A percentile compares a stretch with the other conserved stretches of the same genome.
Evolutionary conservation across 2,888 invertebrate species (phyloP).

Genomic region (Conomelus anceps): DNA sequence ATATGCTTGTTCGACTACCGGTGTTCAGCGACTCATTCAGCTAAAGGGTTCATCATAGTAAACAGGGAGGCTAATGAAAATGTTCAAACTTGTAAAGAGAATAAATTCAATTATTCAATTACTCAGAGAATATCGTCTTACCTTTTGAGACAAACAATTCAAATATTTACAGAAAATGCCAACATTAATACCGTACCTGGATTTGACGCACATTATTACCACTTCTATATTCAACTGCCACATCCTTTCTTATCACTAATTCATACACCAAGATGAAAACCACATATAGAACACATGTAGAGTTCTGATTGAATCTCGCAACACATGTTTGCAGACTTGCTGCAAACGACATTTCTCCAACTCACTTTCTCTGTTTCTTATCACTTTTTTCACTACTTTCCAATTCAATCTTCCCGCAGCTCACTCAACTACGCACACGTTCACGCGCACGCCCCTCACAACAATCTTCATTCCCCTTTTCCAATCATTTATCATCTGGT

Average conservation of each 20-base stretch:
- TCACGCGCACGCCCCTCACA: too few species aligned
- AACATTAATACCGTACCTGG: neutral
- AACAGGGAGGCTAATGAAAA: too few species aligned
- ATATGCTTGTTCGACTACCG: too few species aligned
- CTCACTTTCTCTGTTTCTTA: neutral
- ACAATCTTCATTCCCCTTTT: neutral
- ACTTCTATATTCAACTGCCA: neutral
- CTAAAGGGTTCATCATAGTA: too few species aligned
- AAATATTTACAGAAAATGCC: neutral
- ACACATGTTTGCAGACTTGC: neutral
- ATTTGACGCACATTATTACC: neutral
- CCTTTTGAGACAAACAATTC: neutral
- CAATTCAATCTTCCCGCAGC: neutral
- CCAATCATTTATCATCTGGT: neutral
- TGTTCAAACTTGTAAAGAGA: too few species aligned
- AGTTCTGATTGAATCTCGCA: neutral
- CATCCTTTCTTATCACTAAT: neutral
- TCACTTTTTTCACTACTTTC: neutral
- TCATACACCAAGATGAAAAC: neutral
- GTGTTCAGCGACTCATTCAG: too few species aligned
- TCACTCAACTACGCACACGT: neutral
- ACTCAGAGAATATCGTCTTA: too few species aligned
- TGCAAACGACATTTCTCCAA: neutral
- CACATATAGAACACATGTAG: neutral
- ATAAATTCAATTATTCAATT: too few species aligned